Evolutionary conservation across 2,888 invertebrate species (phyloP), one percentile per base, ranked within the genome.

Genomic region (Eubasilissa splendida): DNA sequence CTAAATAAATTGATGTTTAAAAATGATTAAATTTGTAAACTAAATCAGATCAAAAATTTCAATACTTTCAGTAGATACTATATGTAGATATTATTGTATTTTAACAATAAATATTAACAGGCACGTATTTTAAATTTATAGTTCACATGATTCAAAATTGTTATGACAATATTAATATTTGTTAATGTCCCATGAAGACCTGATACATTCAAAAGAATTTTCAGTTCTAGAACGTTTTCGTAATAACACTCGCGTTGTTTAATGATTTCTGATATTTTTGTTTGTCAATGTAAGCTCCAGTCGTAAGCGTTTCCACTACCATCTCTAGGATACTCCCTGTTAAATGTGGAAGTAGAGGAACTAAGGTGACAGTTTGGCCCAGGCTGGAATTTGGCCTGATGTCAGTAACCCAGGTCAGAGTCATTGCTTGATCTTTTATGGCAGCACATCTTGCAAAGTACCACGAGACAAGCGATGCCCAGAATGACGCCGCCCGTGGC

Each of bases 321-420:
- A 89, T 90, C 56, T 87, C 88, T 79, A 14, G 80, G 80, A 60
- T 82, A 84, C 65, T 84, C 84, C 75, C 84, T 78, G 60, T 77
- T 82, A 71, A 81, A 83, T 70, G 84, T 80, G 42, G 84, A 84
- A n/a, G 83, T 70, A 1, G 82, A 76, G n/a, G 84, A 84, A 65
- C 80, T 73, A 11, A 82, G 76, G 22, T 80, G 81, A 68, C 77
- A 77, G 22, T 80, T 74, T 1, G 82, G 65, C 22, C 77, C 77
- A 89, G 88, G 74, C 90, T 87, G 8, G 90, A 90, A 83, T 90
- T 90, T 90, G 86, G 90, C 90, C 88, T 89, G 89, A 85, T 90
- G 91, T 91, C 91, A 93, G 89, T 93, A 93, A 85, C 92, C 92
- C 88, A 92, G 87, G 66, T 92, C 92, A 79, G 92, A 91, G 81